A percentile compares a stretch with the other conserved stretches of the same genome.
These are phyloP conservation scores for Malurus melanocephalus DNA, from an alignment of 2,113 vertebrate genomes.

Conservation along the genomic window DNA sequence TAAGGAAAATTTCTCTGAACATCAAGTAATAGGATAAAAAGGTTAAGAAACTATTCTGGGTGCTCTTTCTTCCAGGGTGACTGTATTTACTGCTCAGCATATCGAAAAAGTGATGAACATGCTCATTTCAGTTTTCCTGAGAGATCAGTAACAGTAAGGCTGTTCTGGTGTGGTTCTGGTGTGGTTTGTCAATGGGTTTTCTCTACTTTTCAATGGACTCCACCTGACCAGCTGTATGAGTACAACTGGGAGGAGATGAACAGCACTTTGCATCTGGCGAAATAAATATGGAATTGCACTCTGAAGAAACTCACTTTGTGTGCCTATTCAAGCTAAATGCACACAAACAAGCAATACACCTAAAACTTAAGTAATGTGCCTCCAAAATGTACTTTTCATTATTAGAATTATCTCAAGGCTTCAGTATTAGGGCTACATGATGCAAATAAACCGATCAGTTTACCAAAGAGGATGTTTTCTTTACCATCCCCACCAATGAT, in stretches of 20 bases:
- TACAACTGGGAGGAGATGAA: background rate
- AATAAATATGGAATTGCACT: background rate
- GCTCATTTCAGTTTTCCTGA: background rate
- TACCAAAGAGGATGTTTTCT: background rate
- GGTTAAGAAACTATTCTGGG: background rate
- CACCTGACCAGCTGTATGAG: background rate
- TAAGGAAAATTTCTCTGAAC: background rate
- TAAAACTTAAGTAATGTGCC: background rate
- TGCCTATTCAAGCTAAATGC: background rate
- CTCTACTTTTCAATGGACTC: background rate
- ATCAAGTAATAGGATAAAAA: background rate
- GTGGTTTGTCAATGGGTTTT: background rate
- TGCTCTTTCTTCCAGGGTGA: background rate
- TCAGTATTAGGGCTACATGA: background rate
- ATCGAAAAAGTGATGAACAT: background rate
- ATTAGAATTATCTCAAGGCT: background rate
- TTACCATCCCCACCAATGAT: accelerated
- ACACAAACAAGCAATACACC: accelerated
- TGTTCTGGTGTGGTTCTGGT: too few species aligned
- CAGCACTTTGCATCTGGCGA: background rate
- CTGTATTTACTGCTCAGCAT: background rate
- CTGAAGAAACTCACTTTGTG: background rate
- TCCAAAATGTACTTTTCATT: background rate
- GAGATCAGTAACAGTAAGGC: background rate
- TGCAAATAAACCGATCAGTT: background rate